A percentile compares a stretch with the other conserved stretches of the same genome.
phyloP scores from a whole-genome alignment of 2,797 vertebrate genomes.

The Coluber constrictor region DNA sequence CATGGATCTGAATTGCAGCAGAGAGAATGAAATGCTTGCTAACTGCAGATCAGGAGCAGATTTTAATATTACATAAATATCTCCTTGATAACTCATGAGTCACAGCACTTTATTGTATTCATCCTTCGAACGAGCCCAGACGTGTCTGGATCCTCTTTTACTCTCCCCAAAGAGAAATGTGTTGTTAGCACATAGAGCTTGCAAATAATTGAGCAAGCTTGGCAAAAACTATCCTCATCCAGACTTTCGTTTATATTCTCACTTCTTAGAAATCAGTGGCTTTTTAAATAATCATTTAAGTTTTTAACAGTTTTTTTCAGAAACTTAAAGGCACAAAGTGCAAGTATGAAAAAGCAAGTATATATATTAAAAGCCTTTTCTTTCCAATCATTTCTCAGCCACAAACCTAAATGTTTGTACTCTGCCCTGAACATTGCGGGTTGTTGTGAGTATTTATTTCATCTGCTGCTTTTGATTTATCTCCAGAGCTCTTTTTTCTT shows the following conservation, averaged over 20 bases:
- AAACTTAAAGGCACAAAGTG: not conserved
- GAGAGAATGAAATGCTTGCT: not conserved
- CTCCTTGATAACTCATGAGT: constrained; percentile 46
- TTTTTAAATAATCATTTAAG: not conserved
- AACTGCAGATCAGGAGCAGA: constrained; percentile 30
- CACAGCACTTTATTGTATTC: constrained; percentile 34
- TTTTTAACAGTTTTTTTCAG: not conserved
- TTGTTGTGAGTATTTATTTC: not conserved
- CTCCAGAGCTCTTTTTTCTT: not conserved
- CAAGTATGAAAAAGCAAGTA: not conserved
- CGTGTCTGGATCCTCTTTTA: constrained; percentile 37
- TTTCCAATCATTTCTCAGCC: not conserved
- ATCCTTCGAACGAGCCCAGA: constrained; percentile 19
- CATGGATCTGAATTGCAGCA: constrained; percentile 11
- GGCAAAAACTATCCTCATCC: constrained; percentile 26
- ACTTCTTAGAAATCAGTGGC: not conserved
- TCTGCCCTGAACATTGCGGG: not conserved
- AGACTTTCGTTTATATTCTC: constrained; percentile 2
- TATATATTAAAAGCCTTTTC: not conserved
- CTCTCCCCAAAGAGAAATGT: constrained; percentile 39
- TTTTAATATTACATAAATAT: constrained; percentile 37
- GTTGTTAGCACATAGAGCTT: constrained; percentile 19
- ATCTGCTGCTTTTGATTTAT: not conserved
- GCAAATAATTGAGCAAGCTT: constrained; percentile 23
- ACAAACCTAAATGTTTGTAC: not conserved